Base-by-base conservation (phyloP, 2,888 invertebrate genomes). In the Drosophila paracracens region DNA sequence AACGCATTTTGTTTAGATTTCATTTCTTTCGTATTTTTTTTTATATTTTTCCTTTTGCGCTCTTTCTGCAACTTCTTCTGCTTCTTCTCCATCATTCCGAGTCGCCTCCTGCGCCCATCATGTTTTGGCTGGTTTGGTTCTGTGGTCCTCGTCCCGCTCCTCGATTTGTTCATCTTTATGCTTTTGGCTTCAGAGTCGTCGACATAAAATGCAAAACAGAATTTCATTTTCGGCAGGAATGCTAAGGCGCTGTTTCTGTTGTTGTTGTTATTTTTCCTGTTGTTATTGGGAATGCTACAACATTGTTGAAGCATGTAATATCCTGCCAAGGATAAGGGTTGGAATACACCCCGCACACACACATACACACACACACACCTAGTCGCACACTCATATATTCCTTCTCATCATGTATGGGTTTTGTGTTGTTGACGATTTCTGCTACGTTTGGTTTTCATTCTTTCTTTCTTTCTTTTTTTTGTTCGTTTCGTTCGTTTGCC, bases 271-370 rank as follows among this genome's bases (percentile, higher is more conserved):
- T 68, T 79, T 74, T 70, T 81, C 74, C 70, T 73, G 76, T 70
- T 88, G 85, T 87, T 88, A 88, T 87, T 87, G 90, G 87, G 88
- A 90, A 86, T 90, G 90, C 89, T 86, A 88, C 89, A 89, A 88
- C 89, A 90, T 89, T 90, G 90, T 89, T 90, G 90, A 90, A 89
- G 89, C 89, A 89, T 89, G 89, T 90, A 89, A 86, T 90, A 87
- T 88, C 82, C 83, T 85, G 87, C 78, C 79, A 79, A 81, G 82
- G 76, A 88, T 84, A 91, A 90, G 89, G 89, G 89, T 90, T 90
- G 90, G 74, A 81, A 76, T 76, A 81, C 76, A 72, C 81, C 79
- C 78, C 68, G 57, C 54, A 70, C 74, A 79, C 68, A 80, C 69
- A 36, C 73, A 63, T 67, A 64, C 70, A 51, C 66, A 54, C 64